Percentiles rank a stretch among this genome's conserved stretches.
Evolutionary conservation across 2,797 vertebrate genomes (phyloP).

Genomic region (Anableps anableps): DNA sequence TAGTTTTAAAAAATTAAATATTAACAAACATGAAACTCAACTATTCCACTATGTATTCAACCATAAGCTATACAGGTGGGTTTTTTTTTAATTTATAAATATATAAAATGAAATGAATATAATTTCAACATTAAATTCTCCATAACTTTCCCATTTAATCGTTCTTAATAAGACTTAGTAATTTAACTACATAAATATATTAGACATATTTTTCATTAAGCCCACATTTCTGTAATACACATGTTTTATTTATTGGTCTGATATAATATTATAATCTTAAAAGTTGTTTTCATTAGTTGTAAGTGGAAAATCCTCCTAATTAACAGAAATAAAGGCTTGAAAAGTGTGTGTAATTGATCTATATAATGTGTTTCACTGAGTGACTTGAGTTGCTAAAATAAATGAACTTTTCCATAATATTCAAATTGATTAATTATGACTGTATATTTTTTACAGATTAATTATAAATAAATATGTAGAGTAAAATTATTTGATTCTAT

Average conservation of each 20-base stretch:
- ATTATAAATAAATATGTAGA: not conserved
- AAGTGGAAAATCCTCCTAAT: not conserved
- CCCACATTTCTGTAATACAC: not conserved
- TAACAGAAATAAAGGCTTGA: no score
- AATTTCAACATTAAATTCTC: not conserved
- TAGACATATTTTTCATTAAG: no score
- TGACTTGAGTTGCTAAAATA: not conserved
- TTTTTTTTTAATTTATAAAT: not conserved
- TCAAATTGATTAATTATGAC: not conserved
- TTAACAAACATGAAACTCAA: not conserved
- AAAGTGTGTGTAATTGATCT: not conserved
- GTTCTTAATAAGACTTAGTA: not conserved
- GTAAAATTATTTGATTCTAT: not conserved
- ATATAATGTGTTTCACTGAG: no score
- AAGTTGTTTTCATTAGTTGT: not conserved
- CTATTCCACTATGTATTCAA: not conserved
- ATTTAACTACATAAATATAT: no score
- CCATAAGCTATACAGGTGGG: not conserved
- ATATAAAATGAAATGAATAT: not conserved
- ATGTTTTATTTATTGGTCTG: not conserved
- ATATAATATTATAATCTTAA: not conserved
- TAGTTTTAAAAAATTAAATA: no score
- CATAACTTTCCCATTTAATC: not conserved
- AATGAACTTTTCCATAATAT: not conserved
- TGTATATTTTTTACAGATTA: not conserved